Conservation (phyloP, 1,140 invertebrate species). For the Sarcophaga bullata region DNA sequence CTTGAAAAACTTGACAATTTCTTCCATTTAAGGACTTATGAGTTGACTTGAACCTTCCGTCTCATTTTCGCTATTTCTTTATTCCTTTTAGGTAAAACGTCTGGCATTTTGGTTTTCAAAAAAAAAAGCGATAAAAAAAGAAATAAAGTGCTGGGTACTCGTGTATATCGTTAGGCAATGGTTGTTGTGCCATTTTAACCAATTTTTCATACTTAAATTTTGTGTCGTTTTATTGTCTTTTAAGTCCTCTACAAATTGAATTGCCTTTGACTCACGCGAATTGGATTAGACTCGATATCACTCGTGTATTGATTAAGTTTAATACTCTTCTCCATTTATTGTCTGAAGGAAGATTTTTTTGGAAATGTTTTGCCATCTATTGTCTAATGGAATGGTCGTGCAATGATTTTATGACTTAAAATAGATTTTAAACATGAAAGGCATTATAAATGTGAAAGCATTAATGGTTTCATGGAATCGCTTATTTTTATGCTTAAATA, state of each 20-base stretch:
- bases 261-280: constrained; percentile 19
- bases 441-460: too few species aligned
- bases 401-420: too few species aligned
- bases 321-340: neutral
- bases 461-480: too few species aligned
- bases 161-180: neutral
- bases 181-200: neutral
- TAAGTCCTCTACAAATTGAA: constrained; percentile 28
- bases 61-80: neutral
- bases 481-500: too few species aligned
- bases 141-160: neutral
- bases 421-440: too few species aligned
- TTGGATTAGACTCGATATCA: constrained; percentile 23
- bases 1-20: neutral
- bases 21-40: neutral
- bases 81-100: neutral
- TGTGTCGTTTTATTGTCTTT: constrained; percentile 20
- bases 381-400: too few species aligned
- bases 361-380: too few species aligned
- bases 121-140: neutral
- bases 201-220: constrained; percentile 24
- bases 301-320: constrained; percentile 2
- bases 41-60: neutral
- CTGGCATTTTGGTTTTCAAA: neutral
- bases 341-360: too few species aligned